Base-by-base conservation (phyloP, 1,140 invertebrate genomes). In the Manduca sexta region DNA sequence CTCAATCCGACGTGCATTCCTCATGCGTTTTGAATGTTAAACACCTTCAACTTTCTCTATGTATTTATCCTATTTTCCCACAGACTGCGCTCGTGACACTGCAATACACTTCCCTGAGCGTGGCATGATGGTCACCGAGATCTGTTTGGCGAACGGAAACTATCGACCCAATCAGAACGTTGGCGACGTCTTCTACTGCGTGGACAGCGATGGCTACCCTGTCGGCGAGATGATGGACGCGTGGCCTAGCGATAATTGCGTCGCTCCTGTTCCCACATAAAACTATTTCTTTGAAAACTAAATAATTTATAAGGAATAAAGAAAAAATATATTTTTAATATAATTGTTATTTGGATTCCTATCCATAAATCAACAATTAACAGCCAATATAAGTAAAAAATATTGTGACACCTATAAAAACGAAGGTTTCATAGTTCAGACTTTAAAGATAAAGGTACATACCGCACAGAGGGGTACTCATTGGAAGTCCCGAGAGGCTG, bases 81-180 rank as follows among this genome's bases (percentile, higher is more conserved):
- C 64, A 90, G 89, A 89, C 65, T 89, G 89, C 59, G 88, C 88
- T 7, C 72, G 86, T 39, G 88, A 89, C 63, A 68, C 64, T 4
- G 57, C 64, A 16, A 62, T 86, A 34, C 71, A 84, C 48, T 89
- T 84, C 68, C 76, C 80, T 12, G 74, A 73, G 31, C 69, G 60
- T 2, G 86, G 84, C 0, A 74, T 81, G 64, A 57, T 58, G 15
- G 77, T 87, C 52, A 67, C 74, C 0, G 77, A 82, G 49, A 58
- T 64, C 7, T 89, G 88, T 54, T 35, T 52, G 7, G 63, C 70
- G 5, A 87, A 87, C 53, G 89, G 88, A 34, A 89, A 88, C 77
- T 90, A 89, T 57, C 56, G 72, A 12, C 54, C 71, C 2, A 61
- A 74, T 13, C 88, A 89, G 56, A 72, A 77, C 34, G 64, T 69